Evolutionary conservation across 2,888 invertebrate species (phyloP), one percentile per base, ranked within the genome.

Genomic region (Phasia obesa): DNA sequence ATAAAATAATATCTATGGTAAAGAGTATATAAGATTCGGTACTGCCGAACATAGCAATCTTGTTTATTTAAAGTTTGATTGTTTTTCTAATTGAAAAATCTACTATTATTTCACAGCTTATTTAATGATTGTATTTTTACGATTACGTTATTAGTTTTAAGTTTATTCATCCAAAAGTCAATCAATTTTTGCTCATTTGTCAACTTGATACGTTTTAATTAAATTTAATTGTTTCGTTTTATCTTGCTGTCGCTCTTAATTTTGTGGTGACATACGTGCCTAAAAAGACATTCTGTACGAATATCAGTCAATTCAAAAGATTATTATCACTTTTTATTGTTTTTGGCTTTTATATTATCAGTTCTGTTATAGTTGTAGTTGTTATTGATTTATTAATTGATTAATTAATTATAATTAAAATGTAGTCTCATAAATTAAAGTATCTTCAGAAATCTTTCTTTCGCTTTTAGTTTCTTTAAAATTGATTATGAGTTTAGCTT

Each of bases 151-250:
- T 15, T 35, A 4, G 1, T 38, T n/a, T 42, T 2, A 60, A 38
- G 49, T 69, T 42, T 64, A 21, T 53, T 44, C 7, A 51, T 15
- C 69, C 19, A 65, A 38, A 31, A 27, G 38, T 13, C 19, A 67
- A 42, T 49, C 7, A 62, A 27, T 19, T 51, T 23, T 13, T 49
- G 6, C 19, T 25, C 7, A 27, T 49, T 11, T 25, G 38, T 15
- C 19, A 49, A 47, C n/a, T 53, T 64, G 21, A 42, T 42, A 15
- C 7, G 53, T n/a, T 53, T 76, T 27, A 76, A 67, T 76, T 76
- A 60, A 51, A 53, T 69, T 76, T 57, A n/a, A 35, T 51, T 76
- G 23, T 65, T 13, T 2, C 9, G 4, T 21, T n/a, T 60, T 25
- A 25, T 49, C 31, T 47, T 47, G 17, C 9, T 59, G 71, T 71